Base-by-base conservation (phyloP, 1,140 invertebrate genomes). In the Dysdera silvatica region DNA sequence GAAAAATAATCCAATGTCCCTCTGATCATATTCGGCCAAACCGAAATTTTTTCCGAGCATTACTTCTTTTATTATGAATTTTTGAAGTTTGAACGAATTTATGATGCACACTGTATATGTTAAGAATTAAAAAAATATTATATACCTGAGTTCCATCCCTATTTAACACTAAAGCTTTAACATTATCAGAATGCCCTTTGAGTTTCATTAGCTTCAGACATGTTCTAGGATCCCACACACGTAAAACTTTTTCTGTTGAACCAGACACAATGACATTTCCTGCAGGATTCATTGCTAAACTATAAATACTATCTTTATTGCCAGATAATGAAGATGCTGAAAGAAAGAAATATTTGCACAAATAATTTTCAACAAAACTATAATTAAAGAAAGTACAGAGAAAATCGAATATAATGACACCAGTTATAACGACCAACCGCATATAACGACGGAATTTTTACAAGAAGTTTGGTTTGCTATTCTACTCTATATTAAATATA, bases 301-400 rank as follows among this genome's bases (percentile, higher is more conserved):
- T 98, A 75, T 99, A 99, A 74, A 99, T 98, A 14, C 94, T 97
- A 75, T 98, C 93, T 77, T 97, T 98, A 73, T 93, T 97, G 45
- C 95, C 96, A 70, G 87, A 87, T 40, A 99, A 80, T 70, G 92
- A 96, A 49, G 95, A 96, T 32, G 95, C 88, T 91, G 72, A 45
- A 82, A 80, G 69, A 55, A 66, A 14, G 52, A 68, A 62, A 45
- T 23, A 43, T 7, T 49, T 51, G 23, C 32, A n/a, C n/a, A n/a
- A n/a, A n/a, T n/a, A n/a, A n/a, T n/a, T n/a, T n/a, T n/a, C n/a
- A n/a, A n/a, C n/a, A n/a, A n/a, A n/a, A n/a, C n/a, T n/a, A n/a
- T n/a, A n/a, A n/a, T n/a, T n/a, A n/a, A n/a, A n/a, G n/a, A n/a
- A n/a, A n/a, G n/a, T n/a, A n/a, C n/a, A n/a, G n/a, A n/a, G n/a